Conservation (phyloP, 2,888 invertebrate genomes). For the Dicycla oo region DNA sequence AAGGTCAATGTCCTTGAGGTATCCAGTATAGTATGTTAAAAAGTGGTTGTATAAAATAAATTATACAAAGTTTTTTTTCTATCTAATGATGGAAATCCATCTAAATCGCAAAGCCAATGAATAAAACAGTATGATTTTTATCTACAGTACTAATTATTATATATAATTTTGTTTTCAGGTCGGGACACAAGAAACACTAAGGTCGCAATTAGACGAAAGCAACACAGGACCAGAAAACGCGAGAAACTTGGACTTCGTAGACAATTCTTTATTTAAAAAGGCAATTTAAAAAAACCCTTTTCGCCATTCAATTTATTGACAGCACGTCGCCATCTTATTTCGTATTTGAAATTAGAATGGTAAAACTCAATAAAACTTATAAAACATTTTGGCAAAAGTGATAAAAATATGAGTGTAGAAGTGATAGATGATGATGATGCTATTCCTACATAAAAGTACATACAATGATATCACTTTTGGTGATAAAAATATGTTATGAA, state of each 20-base stretch:
- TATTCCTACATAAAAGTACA: background rate
- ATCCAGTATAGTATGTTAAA: too few species aligned
- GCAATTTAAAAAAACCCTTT: slow-evolving; percentile 30
- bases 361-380: background rate
- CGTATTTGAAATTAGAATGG: slow-evolving; percentile 9
- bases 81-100: background rate
- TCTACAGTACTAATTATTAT: background rate
- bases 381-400: slow-evolving; percentile 25
- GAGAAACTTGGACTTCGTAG: slow-evolving; percentile 28
- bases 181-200: slow-evolving; percentile 48
- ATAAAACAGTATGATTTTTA: background rate
- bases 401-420: slow-evolving; percentile 25
- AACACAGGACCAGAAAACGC: background rate
- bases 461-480: slow-evolving; percentile 1
- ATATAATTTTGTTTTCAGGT: slow-evolving; percentile 27
- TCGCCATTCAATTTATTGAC: slow-evolving; percentile 7
- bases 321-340: slow-evolving; percentile 1
- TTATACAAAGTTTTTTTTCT: too few species aligned
- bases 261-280: slow-evolving; percentile 24
- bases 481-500: background rate
- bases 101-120: background rate
- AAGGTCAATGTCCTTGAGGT: too few species aligned
- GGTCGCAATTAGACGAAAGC: background rate
- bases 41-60: too few species aligned
- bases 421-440: background rate